These are phyloP conservation scores for Cheilosia variabilis DNA, from an alignment of 2,888 invertebrate genomes.

Conservation along the genomic window DNA sequence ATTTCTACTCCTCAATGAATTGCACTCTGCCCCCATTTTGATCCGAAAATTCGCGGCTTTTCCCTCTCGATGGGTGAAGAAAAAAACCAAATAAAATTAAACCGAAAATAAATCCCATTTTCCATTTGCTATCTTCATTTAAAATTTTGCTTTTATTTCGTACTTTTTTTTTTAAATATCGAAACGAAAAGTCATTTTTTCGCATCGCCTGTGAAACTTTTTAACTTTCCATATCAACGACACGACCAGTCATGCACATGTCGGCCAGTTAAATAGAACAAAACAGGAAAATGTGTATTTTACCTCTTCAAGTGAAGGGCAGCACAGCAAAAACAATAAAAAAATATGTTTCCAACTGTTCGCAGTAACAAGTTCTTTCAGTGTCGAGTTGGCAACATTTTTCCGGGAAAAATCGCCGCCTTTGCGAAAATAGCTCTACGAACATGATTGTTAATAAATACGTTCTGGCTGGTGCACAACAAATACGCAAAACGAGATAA, in stretches of 20 bases:
- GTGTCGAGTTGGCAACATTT: neutral
- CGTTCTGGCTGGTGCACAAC: neutral
- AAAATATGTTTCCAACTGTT: neutral
- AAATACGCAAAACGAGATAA: constrained; percentile 20
- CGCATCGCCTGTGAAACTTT: constrained; percentile 6
- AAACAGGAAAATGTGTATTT: constrained; percentile 21
- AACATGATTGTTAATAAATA: constrained; percentile 1
- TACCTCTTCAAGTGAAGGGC: neutral
- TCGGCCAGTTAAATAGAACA: constrained; percentile 11
- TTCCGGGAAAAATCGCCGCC: neutral
- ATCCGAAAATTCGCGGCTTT: neutral
- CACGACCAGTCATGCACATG: constrained; percentile 21
- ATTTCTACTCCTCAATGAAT: constrained; percentile 12
- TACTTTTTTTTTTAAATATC: neutral
- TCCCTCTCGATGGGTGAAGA: neutral
- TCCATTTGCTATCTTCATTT: constrained; percentile 10
- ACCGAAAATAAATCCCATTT: constrained; percentile 1
- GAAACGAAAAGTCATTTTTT: constrained; percentile 21
- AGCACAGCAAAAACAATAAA: neutral
- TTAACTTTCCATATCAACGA: constrained; percentile 31
- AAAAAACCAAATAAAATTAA: too few relatives aligned
- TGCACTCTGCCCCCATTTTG: neutral
- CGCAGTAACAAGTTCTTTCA: constrained; percentile 1
- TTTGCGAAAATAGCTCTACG: neutral
- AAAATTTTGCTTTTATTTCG: neutral